Percentiles rank a stretch among this genome's conserved stretches.
These are phyloP conservation scores for Morelia viridis DNA, from an alignment of 2,797 vertebrate species.

Conservation along the genomic window DNA sequence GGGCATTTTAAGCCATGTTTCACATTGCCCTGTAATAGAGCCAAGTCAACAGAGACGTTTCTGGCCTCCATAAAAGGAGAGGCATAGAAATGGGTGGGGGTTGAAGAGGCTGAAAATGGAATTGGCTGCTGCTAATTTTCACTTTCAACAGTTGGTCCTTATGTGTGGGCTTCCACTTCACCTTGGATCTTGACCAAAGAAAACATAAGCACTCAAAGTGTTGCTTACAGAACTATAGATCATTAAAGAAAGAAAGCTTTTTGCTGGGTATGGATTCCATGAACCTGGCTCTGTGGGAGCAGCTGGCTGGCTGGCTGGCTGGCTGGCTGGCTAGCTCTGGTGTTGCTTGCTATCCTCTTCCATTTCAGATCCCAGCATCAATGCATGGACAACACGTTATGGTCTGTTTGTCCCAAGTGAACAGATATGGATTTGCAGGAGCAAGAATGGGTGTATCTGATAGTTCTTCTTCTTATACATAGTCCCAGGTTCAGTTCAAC, in stretches of 20 bases:
- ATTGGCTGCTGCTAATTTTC: slow-evolving; percentile 39
- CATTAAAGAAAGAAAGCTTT: slow-evolving; percentile 54
- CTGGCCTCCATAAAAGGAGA: slow-evolving; percentile 35
- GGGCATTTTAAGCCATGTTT: background rate
- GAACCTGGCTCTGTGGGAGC: slow-evolving; percentile 27
- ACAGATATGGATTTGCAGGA: background rate
- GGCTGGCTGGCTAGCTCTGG: background rate
- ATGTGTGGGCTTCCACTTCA: slow-evolving; percentile 51
- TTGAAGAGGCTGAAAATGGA: slow-evolving; percentile 23
- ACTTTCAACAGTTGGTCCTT: slow-evolving; percentile 56
- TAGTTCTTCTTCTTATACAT: background rate
- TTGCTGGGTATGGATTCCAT: slow-evolving; percentile 36
- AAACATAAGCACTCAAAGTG: slow-evolving; percentile 45
- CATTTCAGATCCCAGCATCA: background rate
- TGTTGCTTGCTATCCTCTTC: slow-evolving; percentile 2
- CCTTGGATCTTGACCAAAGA: slow-evolving; percentile 49
- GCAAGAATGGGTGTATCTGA: background rate
- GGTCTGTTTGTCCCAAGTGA: background rate
- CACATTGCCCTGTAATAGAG: background rate
- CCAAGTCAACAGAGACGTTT: background rate
- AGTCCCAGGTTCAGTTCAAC: background rate
- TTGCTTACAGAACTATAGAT: slow-evolving; percentile 58
- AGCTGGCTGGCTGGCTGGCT: background rate
- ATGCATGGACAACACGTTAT: background rate
- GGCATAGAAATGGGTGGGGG: background rate